These are phyloP conservation scores for Lingula anatina DNA, from an alignment of 2,888 invertebrate species.

Conservation along the genomic window DNA sequence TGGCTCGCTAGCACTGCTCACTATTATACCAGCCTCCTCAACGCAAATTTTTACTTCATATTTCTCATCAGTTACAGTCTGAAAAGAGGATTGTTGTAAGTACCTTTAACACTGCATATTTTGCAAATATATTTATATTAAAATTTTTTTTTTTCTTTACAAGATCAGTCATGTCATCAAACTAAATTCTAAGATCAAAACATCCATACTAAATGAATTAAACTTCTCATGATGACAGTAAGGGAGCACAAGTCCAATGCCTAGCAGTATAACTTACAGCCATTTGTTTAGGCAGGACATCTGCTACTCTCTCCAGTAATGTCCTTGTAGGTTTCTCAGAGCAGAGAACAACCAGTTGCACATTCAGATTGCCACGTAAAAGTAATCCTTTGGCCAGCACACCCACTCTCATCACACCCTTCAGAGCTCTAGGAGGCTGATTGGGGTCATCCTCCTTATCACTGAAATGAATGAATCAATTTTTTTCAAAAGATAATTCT, in stretches of 20 bases:
- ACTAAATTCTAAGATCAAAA: no score
- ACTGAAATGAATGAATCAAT: conserved; percentile 10
- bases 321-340: conserved; percentile 86
- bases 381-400: conserved; percentile 84
- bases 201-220: no score
- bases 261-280: no score
- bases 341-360: conserved; percentile 90
- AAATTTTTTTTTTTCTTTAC: no score
- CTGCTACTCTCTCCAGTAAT: conserved; percentile 79
- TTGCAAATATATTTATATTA: no score
- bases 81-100: conserved; percentile 10
- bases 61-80: conserved; percentile 65
- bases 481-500: conserved; percentile 2
- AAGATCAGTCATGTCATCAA: no score
- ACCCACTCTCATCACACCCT: conserved; percentile 96
- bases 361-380: conserved; percentile 80
- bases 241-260: no score
- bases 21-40: conserved; percentile 72
- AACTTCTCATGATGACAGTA: no score
- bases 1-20: conserved; percentile 67
- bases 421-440: conserved; percentile 64
- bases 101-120: no score
- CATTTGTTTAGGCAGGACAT: conserved; percentile 76
- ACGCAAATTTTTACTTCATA: conserved; percentile 80
- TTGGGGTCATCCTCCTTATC: conserved; percentile 21